phyloP scores from a whole-genome alignment of 2,888 invertebrate genomes.

The Oscheius sp. region DNA sequence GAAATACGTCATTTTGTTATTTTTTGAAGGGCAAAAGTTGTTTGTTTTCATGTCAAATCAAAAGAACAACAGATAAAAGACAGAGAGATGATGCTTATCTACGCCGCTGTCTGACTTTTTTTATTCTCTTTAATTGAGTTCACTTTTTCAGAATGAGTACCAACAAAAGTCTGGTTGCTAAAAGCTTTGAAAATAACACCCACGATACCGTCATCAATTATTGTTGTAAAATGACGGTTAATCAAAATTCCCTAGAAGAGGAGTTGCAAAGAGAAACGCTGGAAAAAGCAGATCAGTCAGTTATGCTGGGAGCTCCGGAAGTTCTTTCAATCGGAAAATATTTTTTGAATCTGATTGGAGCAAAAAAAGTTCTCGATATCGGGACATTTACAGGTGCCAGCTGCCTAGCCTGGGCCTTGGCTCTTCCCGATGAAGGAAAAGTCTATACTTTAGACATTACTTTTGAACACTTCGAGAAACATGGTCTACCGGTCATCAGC shows the following conservation, averaged over 20 bases:
- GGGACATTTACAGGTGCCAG: conserved; percentile 72
- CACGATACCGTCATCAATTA: conserved; percentile 53
- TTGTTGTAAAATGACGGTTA: conserved; percentile 45
- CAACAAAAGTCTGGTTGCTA: too few relatives aligned
- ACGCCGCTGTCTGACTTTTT: too few relatives aligned
- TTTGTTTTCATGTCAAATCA: too few relatives aligned
- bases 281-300: conserved; percentile 28
- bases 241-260: conserved; percentile 41
- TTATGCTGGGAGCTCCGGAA: conserved; percentile 60
- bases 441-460: conserved; percentile 43
- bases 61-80: too few relatives aligned
- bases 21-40: too few relatives aligned
- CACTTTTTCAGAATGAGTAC: too few relatives aligned
- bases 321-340: conserved; percentile 56
- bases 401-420: conserved; percentile 71
- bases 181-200: conserved; percentile 40
- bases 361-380: conserved; percentile 52
- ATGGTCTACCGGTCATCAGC: conserved; percentile 41
- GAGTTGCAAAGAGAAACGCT: conserved; percentile 52
- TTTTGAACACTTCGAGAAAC: conserved; percentile 37
- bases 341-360: conserved; percentile 50
- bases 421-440: conserved; percentile 71
- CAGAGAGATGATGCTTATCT: too few relatives aligned
- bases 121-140: too few relatives aligned
- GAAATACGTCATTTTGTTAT: too few relatives aligned